phyloP scores from a whole-genome alignment of 1,140 invertebrate genomes.

The Gonatopus flavifemur region DNA sequence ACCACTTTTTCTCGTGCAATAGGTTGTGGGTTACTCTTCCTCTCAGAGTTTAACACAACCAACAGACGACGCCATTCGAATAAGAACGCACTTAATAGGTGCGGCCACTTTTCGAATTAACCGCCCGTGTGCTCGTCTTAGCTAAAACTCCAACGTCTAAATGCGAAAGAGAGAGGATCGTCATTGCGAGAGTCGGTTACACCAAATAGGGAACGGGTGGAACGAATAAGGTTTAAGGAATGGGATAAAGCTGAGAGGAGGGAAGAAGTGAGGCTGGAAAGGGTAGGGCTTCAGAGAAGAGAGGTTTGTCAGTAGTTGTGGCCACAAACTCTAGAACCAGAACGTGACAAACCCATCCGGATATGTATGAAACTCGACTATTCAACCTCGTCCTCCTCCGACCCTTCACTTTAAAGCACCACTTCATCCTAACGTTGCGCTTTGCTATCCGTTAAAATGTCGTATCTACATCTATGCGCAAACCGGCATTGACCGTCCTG shows the following conservation, averaged over 20 bases:
- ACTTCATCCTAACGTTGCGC: no score
- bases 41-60: no score
- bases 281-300: background rate
- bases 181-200: no score
- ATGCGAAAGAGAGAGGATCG: no score
- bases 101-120: constrained; percentile 33
- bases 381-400: background rate
- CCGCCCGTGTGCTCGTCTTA: constrained; percentile 19
- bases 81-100: background rate
- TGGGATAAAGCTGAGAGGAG: no score
- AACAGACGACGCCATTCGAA: constrained; percentile 20
- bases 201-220: no score
- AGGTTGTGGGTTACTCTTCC: no score
- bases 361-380: constrained; percentile 25
- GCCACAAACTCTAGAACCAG: constrained; percentile 22
- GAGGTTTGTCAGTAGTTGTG: constrained; percentile 25
- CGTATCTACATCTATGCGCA: no score
- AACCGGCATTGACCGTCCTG: no score
- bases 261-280: background rate
- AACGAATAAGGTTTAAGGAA: no score
- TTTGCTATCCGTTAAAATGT: no score
- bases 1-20: constrained; percentile 23
- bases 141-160: constrained; percentile 25
- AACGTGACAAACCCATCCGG: constrained; percentile 31
- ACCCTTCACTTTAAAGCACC: constrained; percentile 1